phyloP scores from a whole-genome alignment of 1,140 invertebrate species.

The Drosophila punjabiensis region DNA sequence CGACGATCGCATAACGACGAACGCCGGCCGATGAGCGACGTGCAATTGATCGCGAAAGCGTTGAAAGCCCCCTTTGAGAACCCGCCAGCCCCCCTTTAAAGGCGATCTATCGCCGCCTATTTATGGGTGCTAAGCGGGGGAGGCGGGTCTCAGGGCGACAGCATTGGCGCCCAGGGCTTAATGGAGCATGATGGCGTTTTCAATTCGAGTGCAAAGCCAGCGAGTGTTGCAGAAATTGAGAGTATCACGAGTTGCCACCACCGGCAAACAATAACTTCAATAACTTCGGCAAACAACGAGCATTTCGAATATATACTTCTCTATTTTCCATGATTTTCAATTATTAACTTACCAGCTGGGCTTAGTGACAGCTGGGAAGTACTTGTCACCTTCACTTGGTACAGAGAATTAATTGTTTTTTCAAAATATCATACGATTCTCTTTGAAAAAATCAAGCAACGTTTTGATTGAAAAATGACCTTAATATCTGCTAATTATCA shows the following conservation, averaged over 20 bases:
- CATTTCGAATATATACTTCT: not conserved
- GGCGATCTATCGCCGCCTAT: constrained; percentile 19
- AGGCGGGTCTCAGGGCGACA: not conserved
- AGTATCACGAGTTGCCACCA: constrained; percentile 30
- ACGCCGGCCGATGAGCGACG: constrained; percentile 48
- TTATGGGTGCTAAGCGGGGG: not conserved
- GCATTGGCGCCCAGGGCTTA: constrained; percentile 57
- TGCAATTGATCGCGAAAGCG: constrained; percentile 75
- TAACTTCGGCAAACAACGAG: constrained; percentile 16
- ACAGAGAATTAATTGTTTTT: constrained; percentile 1
- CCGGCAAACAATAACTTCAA: too few species aligned
- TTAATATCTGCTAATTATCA: not conserved
- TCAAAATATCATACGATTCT: not conserved
- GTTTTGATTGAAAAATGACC: not conserved
- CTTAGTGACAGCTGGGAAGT: constrained; percentile 11
- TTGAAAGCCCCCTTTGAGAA: constrained; percentile 1
- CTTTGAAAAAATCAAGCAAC: not conserved
- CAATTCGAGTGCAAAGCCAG: constrained; percentile 59
- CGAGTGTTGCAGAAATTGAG: constrained; percentile 48
- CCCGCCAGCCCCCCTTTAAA: not conserved
- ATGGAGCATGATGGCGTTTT: constrained; percentile 72
- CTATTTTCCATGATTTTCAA: not conserved
- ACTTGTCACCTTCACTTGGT: constrained; percentile 2
- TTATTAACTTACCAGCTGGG: constrained; percentile 11
- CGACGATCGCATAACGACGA: constrained; percentile 12